phyloP scores from a whole-genome alignment of 1,140 invertebrate species.

The Paracyclopina nana region DNA sequence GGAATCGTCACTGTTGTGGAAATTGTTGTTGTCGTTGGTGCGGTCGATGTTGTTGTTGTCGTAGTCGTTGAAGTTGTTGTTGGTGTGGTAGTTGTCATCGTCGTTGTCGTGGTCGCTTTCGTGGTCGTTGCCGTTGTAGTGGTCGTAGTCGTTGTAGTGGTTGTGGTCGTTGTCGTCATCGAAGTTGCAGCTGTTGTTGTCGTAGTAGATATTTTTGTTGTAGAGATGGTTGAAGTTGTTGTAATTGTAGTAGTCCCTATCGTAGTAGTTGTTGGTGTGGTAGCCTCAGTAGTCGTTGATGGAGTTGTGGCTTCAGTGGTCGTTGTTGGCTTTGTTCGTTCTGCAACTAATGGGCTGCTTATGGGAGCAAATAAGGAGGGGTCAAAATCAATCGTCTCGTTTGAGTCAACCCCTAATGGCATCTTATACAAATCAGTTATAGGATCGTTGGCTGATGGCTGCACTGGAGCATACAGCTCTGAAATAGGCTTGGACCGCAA shows the following conservation, averaged over 20 bases:
- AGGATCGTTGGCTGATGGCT: too few species aligned
- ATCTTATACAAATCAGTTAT: too few species aligned
- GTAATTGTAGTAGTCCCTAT: not conserved
- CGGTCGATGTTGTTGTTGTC: not conserved
- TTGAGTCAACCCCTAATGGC: too few species aligned
- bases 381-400: too few species aligned
- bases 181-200: not conserved
- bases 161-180: not conserved
- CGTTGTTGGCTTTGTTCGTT: not conserved
- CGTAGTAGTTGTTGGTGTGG: not conserved
- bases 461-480: too few species aligned
- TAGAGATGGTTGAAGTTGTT: not conserved
- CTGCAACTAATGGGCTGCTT: too few species aligned
- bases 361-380: too few species aligned
- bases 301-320: not conserved
- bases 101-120: not conserved
- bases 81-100: not conserved
- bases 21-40: not conserved
- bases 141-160: not conserved
- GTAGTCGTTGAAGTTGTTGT: not conserved
- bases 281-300: not conserved
- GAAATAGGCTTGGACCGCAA: too few species aligned
- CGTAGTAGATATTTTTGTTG: not conserved
- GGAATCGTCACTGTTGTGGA: not conserved
- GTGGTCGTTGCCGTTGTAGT: not conserved